Evolutionary conservation across 2,888 invertebrate species (phyloP).

Genomic region (Ephialtes manifestator): DNA sequence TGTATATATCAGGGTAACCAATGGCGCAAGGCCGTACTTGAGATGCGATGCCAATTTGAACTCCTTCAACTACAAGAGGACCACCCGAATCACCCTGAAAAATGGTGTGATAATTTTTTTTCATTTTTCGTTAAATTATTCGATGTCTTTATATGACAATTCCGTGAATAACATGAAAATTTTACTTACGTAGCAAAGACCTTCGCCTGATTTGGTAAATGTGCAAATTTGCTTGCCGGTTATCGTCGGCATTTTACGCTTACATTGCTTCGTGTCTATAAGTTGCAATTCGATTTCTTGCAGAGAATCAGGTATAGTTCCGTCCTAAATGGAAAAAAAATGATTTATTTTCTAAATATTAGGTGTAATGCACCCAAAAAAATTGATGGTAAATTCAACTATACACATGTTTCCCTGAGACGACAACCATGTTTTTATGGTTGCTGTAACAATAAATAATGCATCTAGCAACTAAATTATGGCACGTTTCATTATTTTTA

Average conservation of each 20-base stretch:
- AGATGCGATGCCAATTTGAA: conserved; percentile 56
- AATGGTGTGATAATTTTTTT: neutral
- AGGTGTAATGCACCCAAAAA: no score
- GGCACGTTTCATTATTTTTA: no score
- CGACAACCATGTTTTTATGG: no score
- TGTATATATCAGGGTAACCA: conserved; percentile 58
- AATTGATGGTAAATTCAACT: no score
- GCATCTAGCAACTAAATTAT: no score
- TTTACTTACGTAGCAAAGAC: conserved; percentile 18
- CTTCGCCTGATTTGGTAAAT: conserved; percentile 16
- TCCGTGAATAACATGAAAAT: neutral
- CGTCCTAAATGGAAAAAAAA: no score
- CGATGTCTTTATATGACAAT: no score
- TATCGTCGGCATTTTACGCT: neutral
- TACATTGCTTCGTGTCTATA: conserved; percentile 10
- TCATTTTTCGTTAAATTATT: neutral
- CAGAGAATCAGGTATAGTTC: no score
- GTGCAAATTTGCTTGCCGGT: conserved; percentile 15
- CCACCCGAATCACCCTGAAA: conserved; percentile 65
- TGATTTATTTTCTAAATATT: no score
- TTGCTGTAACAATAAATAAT: no score
- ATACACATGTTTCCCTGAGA: no score
- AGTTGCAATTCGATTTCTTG: neutral
- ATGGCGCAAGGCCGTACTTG: conserved; percentile 59
- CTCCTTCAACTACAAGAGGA: conserved; percentile 46